Evolutionary conservation across 2,888 invertebrate genomes (phyloP), one percentile per base, ranked within the genome.

Genomic region (Zelleria hepariella): DNA sequence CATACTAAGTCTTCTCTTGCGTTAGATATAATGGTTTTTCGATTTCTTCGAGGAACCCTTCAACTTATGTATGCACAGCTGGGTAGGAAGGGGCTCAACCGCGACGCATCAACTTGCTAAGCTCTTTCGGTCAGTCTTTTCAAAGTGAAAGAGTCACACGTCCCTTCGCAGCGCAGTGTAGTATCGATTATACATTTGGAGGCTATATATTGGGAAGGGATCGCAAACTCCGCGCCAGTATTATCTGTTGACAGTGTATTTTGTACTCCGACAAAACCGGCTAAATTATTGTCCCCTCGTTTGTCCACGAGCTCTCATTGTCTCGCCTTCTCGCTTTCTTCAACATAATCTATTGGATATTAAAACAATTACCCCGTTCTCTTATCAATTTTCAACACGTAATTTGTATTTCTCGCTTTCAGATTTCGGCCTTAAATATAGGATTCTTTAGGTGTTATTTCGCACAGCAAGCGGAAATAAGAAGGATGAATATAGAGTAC

Each of bases 181-280:
- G 70, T 70, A 67, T 72, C 70, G 69, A 65, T 67, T 74, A 73
- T 71, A 75, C 68, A 75, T 73, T 70, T 70, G 72, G 66, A 67
- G 68, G 68, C 66, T 62, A 62, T 27, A 42, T 51, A 49, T 49
- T 26, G 51, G 51, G 58, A 57, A 63, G 68, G 71, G 73, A 72
- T 70, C 71, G 71, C 73, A 65, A 71, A 67, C 69, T 26, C 27
- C 27, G 71, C 71, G 68, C 68, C 75, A 69, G 77, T 80, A 79
- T 79, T 82, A 78, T 78, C 74, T 73, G 74, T 75, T 75, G 74
- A 75, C 77, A 77, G 74, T 74, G 74, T 74, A 75, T 79, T 79
- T 78, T 25, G 75, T 77, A 75, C 72, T 67, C 68, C 64, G 64
- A 71, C 69, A 73, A 69, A 73, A 70, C 69, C 66, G 63, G 71